Evolutionary conservation across 2,888 invertebrate species (phyloP).

Genomic region (Torymus aiolomorphi): DNA sequence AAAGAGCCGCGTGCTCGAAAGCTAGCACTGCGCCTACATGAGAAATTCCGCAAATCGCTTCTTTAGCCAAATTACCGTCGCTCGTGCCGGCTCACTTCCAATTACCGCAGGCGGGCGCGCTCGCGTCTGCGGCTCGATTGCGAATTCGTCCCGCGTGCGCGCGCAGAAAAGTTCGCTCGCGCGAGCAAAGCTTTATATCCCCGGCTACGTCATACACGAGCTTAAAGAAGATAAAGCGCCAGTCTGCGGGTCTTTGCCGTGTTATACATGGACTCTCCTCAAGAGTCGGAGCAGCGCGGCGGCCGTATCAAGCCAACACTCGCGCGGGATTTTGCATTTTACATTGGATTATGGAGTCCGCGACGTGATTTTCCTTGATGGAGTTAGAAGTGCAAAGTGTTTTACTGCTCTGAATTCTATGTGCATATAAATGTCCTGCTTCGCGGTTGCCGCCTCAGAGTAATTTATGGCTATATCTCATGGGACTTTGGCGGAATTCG

Average conservation of each 20-base stretch:
- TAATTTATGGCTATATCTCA: no score
- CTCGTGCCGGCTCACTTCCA: constrained; percentile 1
- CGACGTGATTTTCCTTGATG: neutral
- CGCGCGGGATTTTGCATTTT: neutral
- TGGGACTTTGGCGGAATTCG: no score
- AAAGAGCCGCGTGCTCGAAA: no score
- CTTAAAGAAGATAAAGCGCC: constrained; percentile 33
- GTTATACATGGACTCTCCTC: no score
- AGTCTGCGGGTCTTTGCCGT: neutral
- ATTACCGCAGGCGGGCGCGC: no score
- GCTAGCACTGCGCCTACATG: constrained; percentile 1
- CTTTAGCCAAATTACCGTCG: constrained; percentile 7
- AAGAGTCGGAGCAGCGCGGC: neutral
- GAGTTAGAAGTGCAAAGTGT: neutral
- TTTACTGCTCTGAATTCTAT: no score
- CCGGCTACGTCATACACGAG: constrained; percentile 3
- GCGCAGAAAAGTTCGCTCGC: constrained; percentile 18
- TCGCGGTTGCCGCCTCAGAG: no score
- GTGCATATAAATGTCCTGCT: no score
- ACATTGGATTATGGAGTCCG: constrained; percentile 9
- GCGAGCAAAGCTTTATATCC: constrained; percentile 5
- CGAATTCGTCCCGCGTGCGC: constrained; percentile 9
- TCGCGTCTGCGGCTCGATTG: constrained; percentile 3
- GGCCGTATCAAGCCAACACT: neutral
- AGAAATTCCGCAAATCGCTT: neutral